Evolutionary conservation across 2,113 vertebrate genomes (phyloP).

Genomic region (Balaeniceps rex): DNA sequence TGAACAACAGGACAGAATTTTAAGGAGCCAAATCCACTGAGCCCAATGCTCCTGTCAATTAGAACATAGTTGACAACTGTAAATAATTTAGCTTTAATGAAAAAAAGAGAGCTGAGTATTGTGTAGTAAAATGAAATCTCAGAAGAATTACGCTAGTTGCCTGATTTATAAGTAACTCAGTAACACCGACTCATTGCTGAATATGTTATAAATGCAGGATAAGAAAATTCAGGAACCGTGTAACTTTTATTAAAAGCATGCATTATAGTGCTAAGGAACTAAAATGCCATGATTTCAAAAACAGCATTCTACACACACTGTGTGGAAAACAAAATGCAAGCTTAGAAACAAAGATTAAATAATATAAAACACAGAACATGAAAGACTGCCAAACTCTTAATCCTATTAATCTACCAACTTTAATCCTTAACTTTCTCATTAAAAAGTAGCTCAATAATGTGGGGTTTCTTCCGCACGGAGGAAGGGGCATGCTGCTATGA

Average conservation of each 20-base stretch:
- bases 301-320: not conserved
- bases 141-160: not conserved
- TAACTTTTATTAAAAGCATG: not conserved
- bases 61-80: not conserved
- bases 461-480: not conserved
- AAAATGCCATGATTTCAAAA: not conserved
- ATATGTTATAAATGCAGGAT: not conserved
- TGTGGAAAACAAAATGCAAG: not conserved
- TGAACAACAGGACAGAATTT: not conserved
- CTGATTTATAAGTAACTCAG: not conserved
- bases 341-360: not conserved
- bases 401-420: slow-evolving; percentile 23
- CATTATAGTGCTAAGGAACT: not conserved
- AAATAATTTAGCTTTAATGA: not conserved
- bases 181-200: not conserved
- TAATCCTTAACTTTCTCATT: slow-evolving; percentile 36
- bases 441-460: not conserved
- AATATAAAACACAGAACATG: not conserved
- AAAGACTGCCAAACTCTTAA: slow-evolving; percentile 20
- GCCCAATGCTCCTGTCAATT: not conserved
- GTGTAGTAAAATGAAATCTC: not conserved
- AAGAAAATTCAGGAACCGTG: not conserved
- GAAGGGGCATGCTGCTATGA: not conserved
- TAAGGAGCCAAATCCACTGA: not conserved
- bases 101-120: not conserved